A percentile compares a stretch with the other conserved stretches of the same genome.
phyloP scores from a whole-genome alignment of 2,888 invertebrate species.

The Saturnia japonica region DNA sequence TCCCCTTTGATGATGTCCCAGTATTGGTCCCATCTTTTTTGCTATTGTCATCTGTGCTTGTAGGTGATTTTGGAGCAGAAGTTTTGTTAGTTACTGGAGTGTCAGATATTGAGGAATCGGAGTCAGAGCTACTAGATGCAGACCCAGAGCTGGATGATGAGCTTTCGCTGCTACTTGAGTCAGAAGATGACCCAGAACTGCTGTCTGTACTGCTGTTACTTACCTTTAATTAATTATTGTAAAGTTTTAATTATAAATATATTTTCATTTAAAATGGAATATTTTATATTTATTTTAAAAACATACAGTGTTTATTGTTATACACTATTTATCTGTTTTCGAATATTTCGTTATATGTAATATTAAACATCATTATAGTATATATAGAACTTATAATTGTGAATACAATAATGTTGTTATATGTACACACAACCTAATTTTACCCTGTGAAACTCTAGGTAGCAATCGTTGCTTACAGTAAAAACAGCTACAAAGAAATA shows the following conservation, averaged over 20 bases:
- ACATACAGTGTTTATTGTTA: too few species aligned
- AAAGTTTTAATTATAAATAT: neutral
- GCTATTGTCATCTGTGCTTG: constrained; percentile 64
- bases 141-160: constrained; percentile 87
- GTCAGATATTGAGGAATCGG: constrained; percentile 84
- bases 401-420: neutral
- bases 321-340: too few species aligned
- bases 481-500: neutral
- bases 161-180: constrained; percentile 86
- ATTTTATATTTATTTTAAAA: too few species aligned
- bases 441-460: neutral
- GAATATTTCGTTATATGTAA: too few species aligned
- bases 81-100: constrained; percentile 46
- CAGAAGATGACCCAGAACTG: constrained; percentile 85
- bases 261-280: too few species aligned
- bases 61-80: constrained; percentile 61
- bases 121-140: constrained; percentile 86
- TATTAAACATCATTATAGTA: too few species aligned
- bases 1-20: constrained; percentile 64
- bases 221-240: constrained; percentile 52
- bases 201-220: constrained; percentile 83
- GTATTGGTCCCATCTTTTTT: constrained; percentile 65
- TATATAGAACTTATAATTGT: too few species aligned
- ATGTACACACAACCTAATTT: too few species aligned
- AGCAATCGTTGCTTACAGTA: neutral